Conservation (phyloP, 2,888 invertebrate species). For the Volucella inanis region DNA sequence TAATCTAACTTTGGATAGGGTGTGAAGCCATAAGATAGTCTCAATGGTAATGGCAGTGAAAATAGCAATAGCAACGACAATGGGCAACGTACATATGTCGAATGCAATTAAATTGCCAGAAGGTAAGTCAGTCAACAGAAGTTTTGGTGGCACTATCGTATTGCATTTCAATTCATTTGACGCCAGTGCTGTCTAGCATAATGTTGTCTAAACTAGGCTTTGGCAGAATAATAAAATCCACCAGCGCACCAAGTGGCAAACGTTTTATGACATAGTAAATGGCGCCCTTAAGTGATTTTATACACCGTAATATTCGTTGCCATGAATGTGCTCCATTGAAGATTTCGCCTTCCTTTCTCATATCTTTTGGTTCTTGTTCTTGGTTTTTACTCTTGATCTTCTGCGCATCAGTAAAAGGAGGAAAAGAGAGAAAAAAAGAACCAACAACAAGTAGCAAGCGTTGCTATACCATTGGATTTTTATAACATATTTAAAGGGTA, state of each 20-base stretch:
- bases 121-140: too few relatives aligned
- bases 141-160: neutral
- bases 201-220: neutral
- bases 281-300: constrained; percentile 1
- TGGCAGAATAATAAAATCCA: neutral
- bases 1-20: neutral
- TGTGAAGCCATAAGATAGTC: constrained; percentile 1
- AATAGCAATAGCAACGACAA: too few relatives aligned
- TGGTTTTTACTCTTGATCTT: neutral
- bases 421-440: too few relatives aligned
- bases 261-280: constrained; percentile 5
- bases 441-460: too few relatives aligned
- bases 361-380: neutral
- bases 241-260: neutral
- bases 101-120: too few relatives aligned
- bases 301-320: neutral
- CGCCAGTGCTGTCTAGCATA: neutral
- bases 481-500: too few relatives aligned
- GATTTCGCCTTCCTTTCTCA: neutral
- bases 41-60: too few relatives aligned
- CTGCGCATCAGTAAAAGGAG: neutral
- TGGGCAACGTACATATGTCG: too few relatives aligned
- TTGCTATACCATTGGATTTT: too few relatives aligned
- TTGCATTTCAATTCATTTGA: constrained; percentile 18
- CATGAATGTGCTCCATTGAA: neutral